Base-by-base conservation (phyloP, 2,113 vertebrate genomes). In the Macheiramphus alcinus region DNA sequence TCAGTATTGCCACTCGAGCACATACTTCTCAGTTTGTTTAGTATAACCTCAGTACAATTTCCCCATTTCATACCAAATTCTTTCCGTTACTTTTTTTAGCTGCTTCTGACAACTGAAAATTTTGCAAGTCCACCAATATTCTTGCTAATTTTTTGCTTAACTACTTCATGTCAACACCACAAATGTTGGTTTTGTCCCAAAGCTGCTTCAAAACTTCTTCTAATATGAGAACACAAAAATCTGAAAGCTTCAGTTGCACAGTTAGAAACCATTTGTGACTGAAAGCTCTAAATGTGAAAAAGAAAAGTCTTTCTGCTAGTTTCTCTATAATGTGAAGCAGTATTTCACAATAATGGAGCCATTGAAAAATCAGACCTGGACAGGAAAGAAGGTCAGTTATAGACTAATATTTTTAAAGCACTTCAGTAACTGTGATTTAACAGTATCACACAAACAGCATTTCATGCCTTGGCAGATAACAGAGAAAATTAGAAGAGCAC, bases 1-100 rank as follows among this genome's bases (percentile, higher is more conserved):
- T 31, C 43, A 80, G 67, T 14, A 43, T 3, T 25, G 36, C 12
- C 59, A 65, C 20, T 3, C 0, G 0, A 58, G n/a, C 66, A 85
- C 21, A 34, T 12, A n/a, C 32, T 32, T 50, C 32, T 55, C 42
- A 9, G 6, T 43, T 52, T 52, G 31, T 19, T 53, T 80, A 66
- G n/a, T 17, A 34, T 6, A 68, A 68, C 27, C 34, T 47, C 66
- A 4, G 7, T 1, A 58, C 22, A 42, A 27, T 19, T 68, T 31
- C 21, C 40, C 21, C 10, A n/a, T 36, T 86, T 65, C 83, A 47
- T 11, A 61, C 4, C 18, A 59, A 80, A 31, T 15, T 52, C 17
- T 66, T 55, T 47, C 48, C 45, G 50, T 67, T 31, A 43, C 26
- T 18, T 43, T 34, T 55, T 63, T 50, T 47, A 32, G 29, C 43